These are phyloP conservation scores for Amblyornis subalaris DNA, from an alignment of 2,113 vertebrate genomes.

Conservation along the genomic window DNA sequence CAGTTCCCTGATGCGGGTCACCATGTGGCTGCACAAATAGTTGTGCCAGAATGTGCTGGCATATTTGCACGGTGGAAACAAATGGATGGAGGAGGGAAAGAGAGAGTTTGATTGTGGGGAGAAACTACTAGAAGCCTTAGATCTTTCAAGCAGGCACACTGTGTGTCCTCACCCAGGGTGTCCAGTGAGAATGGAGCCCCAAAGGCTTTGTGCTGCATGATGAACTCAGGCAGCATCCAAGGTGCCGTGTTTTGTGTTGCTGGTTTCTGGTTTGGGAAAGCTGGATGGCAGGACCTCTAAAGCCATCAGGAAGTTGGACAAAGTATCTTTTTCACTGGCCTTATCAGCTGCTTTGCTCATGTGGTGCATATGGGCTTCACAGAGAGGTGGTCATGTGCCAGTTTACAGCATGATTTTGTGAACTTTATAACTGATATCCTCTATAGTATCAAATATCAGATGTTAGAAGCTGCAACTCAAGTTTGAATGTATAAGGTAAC, in stretches of 20 bases:
- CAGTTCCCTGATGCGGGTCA: background rate
- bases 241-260: background rate
- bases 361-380: background rate
- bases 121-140: background rate
- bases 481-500: background rate
- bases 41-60: background rate
- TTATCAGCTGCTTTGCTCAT: background rate
- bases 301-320: background rate
- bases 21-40: background rate
- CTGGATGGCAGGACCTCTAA: background rate
- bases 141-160: background rate
- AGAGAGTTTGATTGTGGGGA: background rate
- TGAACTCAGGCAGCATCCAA: background rate
- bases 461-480: background rate
- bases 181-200: fast-evolving
- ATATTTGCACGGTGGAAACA: background rate
- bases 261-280: background rate
- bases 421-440: background rate
- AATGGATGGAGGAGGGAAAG: background rate
- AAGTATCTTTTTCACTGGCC: background rate
- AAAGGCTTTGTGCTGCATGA: background rate
- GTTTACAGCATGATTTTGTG: background rate
- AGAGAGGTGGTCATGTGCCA: background rate
- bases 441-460: background rate
- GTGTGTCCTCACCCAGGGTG: background rate